phyloP scores from a whole-genome alignment of 2,113 vertebrate genomes.

The Bagarius yarrelli region DNA sequence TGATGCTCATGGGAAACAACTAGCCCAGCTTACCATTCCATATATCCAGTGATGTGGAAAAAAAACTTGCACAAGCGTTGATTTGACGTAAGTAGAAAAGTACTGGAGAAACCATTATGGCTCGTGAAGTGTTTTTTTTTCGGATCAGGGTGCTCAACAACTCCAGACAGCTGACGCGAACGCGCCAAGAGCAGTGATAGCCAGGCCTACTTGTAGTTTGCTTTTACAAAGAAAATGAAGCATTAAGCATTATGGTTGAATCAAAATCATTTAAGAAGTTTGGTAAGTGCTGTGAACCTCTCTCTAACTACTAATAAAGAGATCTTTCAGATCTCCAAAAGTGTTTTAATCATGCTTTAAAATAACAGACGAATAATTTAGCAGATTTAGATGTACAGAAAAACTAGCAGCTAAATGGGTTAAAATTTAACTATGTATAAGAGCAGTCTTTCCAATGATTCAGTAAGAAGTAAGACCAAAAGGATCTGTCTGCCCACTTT shows the following conservation, averaged over 20 bases:
- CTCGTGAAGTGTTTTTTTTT: slow-evolving; percentile 55
- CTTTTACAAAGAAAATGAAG: not conserved
- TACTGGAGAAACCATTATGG: slow-evolving; percentile 60
- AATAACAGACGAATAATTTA: not conserved
- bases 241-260: not conserved
- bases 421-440: slow-evolving; percentile 67
- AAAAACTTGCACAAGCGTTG: slow-evolving; percentile 10
- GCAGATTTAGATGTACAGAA: slow-evolving; percentile 10
- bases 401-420: slow-evolving; percentile 48
- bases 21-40: slow-evolving; percentile 44
- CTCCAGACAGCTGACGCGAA: slow-evolving; percentile 37
- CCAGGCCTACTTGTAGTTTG: not conserved
- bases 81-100: slow-evolving; percentile 40
- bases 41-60: slow-evolving; percentile 35
- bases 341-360: slow-evolving; percentile 11
- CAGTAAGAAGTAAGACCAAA: slow-evolving; percentile 56
- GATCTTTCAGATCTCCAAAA: not conserved
- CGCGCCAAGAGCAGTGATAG: not conserved
- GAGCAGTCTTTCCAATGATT: slow-evolving; percentile 59
- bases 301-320: no score
- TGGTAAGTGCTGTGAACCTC: no score
- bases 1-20: slow-evolving; percentile 48
- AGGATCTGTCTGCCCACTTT: slow-evolving; percentile 72
- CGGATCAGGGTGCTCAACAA: slow-evolving; percentile 56
- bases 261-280: not conserved